These are phyloP conservation scores for Xenotilapia flavipinnis DNA, from an alignment of 2,113 vertebrate genomes.

Conservation along the genomic window DNA sequence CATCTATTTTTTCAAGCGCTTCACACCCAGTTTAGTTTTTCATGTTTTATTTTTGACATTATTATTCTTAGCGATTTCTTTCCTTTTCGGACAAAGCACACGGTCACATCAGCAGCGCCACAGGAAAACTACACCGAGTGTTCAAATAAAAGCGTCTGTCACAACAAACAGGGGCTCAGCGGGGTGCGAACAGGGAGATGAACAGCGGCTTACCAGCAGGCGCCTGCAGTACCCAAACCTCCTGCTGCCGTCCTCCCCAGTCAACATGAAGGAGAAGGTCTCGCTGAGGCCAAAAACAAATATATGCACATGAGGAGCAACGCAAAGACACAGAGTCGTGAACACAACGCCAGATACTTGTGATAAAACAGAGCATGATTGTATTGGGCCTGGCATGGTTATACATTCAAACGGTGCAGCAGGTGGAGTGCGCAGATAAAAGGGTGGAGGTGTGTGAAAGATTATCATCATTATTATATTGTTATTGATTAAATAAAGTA, in stretches of 20 bases:
- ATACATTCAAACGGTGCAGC: neutral
- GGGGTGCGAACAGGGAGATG: constrained; percentile 11
- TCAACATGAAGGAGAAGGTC: constrained; percentile 99
- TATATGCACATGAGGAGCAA: neutral
- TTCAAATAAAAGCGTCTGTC: constrained; percentile 24
- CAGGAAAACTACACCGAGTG: constrained; percentile 30
- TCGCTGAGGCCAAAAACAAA: constrained; percentile 77
- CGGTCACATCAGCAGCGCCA: neutral
- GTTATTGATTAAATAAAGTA: neutral
- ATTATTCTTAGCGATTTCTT: neutral
- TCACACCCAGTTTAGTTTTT: neutral
- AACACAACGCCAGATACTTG: neutral
- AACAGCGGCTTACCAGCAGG: constrained; percentile 82
- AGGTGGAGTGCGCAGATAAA: neutral
- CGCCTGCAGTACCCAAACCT: constrained; percentile 96
- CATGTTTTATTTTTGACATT: neutral
- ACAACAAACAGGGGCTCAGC: constrained; percentile 36
- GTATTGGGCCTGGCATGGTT: neutral
- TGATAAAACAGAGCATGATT: neutral
- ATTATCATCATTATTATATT: neutral
- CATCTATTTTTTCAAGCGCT: neutral
- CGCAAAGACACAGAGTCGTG: neutral
- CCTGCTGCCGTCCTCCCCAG: constrained; percentile 94
- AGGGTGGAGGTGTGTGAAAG: neutral
- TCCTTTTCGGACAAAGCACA: constrained; percentile 28